A percentile compares a stretch with the other conserved stretches of the same genome.
Conservation (phyloP, 2,113 vertebrate genomes). For the Mirza zaza region DNA sequence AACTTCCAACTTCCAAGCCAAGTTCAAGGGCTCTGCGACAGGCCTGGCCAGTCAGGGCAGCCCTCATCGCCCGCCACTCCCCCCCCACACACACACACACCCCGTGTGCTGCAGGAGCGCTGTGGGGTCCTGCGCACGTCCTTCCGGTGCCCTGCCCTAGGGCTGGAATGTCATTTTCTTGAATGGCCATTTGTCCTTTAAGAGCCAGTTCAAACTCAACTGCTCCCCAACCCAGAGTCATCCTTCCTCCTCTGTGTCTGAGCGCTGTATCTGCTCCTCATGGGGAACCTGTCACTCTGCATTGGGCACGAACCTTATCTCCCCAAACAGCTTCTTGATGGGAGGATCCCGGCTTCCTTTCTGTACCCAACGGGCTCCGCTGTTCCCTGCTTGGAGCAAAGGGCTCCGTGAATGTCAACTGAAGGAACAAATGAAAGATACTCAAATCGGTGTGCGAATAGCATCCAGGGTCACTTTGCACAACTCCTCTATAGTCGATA, state of each 20-base stretch:
- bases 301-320: neutral
- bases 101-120: neutral
- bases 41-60: rapidly evolving
- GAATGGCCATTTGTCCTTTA: neutral
- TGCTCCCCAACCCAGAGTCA: neutral
- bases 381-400: neutral
- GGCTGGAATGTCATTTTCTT: neutral
- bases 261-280: neutral
- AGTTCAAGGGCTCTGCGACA: neutral
- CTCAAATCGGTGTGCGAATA: neutral
- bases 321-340: neutral
- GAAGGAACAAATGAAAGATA: neutral
- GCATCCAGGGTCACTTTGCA: neutral
- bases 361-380: neutral
- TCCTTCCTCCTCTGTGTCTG: neutral
- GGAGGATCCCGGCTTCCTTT: neutral
- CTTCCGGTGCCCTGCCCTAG: neutral
- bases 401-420: neutral
- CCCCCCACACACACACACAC: rapidly evolving
- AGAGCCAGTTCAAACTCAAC: neutral
- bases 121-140: rapidly evolving
- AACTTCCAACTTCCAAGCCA: neutral
- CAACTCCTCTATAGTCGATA: neutral
- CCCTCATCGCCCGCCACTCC: no score
- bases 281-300: neutral